Evolutionary conservation across 2,888 invertebrate species (phyloP).

Genomic region (Camponotus fellah): DNA sequence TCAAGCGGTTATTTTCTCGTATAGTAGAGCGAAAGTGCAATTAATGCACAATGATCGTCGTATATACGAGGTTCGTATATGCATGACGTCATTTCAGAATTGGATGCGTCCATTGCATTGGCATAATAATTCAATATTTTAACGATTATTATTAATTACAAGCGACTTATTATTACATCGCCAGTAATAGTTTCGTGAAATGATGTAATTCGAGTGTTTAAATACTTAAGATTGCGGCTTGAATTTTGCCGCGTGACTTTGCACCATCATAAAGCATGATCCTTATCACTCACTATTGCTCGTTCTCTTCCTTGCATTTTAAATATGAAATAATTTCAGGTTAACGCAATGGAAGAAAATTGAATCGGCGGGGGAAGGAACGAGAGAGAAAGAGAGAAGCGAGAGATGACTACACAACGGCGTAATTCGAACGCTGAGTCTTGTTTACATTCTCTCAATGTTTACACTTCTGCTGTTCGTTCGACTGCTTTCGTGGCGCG

Average conservation of each 20-base stretch:
- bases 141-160: too few species aligned
- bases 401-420: slow-evolving; percentile 37
- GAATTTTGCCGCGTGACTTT: background rate
- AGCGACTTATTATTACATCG: background rate
- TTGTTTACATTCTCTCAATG: slow-evolving; percentile 56
- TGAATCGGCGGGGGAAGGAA: background rate
- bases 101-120: background rate
- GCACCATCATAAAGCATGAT: background rate
- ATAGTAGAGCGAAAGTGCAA: background rate
- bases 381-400: too few species aligned
- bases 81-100: background rate
- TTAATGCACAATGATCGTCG: background rate
- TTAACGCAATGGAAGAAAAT: slow-evolving; percentile 24
- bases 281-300: background rate
- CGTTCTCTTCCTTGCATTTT: background rate
- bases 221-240: background rate
- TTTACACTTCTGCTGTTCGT: slow-evolving; percentile 67
- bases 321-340: slow-evolving; percentile 11
- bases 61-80: background rate
- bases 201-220: background rate
- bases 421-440: slow-evolving; percentile 67
- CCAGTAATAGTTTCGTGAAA: background rate
- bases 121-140: background rate
- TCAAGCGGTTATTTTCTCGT: background rate
- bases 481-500: slow-evolving; percentile 40